Evolutionary conservation across 2,888 invertebrate species (phyloP), one percentile per base, ranked within the genome.

Genomic region (Diploptera punctata): DNA sequence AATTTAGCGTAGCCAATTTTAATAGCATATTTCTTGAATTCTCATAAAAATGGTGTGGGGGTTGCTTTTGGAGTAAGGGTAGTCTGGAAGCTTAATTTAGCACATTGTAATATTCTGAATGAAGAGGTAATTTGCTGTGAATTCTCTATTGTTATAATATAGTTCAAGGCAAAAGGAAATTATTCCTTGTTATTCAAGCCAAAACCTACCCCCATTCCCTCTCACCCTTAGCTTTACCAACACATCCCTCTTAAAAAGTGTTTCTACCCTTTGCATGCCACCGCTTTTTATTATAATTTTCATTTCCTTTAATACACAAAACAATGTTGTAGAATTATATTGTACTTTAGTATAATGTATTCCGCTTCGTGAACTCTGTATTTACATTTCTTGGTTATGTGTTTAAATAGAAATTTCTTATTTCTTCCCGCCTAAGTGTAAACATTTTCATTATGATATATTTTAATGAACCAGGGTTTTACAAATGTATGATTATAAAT

Each of bases 121-220:
- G 54, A 57, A 54, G 44, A 69, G 69, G 60, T 69, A 69, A 69
- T 69, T 69, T 69, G 60, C 69, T 69, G 69, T 69, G 60, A 69
- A 69, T 19, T 60, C 61, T 47, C 65, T 29, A 65, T 65, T 65
- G 65, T 65, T 65, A n/a, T 65, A 65, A 65, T 65, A 44, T 47
- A 65, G 65, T 65, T 65, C 65, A 65, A 65, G 65, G 65, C 65
- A 47, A 65, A 65, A 65, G 44, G 44, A 65, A 65, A 65, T 65
- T 65, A 26, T 65, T 44, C 47, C 47, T 29, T 47, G 44, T 47
- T 62, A 33, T 24, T 10, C 24, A 21, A 0, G 38, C 33, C 10
- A 33, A 5, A 7, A 33, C 33, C 33, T 5, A 33, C 33, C n/a
- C n/a, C n/a, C n/a, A n/a, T n/a, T 33, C 10, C 33, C 33, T 33